Base-by-base conservation (phyloP, 2,888 invertebrate species). In the Lacanobia oleracea region DNA sequence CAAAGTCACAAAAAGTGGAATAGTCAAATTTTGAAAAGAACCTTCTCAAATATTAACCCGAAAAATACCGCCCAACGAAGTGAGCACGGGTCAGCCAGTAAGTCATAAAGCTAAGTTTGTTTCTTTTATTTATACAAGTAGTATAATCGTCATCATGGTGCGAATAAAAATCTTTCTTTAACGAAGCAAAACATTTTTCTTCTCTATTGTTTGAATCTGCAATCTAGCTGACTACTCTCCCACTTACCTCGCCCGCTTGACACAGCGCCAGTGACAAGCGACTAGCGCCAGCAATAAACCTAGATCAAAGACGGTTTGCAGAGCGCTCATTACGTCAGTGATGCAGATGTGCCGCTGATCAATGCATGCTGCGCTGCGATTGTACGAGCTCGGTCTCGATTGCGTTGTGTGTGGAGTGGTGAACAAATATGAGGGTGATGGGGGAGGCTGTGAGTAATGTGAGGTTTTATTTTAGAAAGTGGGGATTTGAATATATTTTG, bases 311-410 rank as follows among this genome's bases (percentile, higher is more conserved):
- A 37, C 67, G n/a, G 37, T 27, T 67, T 82, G 66, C 67, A 57
- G 33, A 65, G 62, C 57, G 54, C 10, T 69, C 67, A 74, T 78
- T 71, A 72, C 68, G 68, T 57, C 51, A 67, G 18, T 72, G 67
- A 67, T 67, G 79, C 71, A 78, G 70, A 74, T 81, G 64, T 67
- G 57, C 54, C 54, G 18, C 27, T 43, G 60, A 78, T 82, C 70
- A 81, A 71, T 79, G 54, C 65, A 81, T 71, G 57, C 57, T 62
- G 75, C 14, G 54, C 48, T 43, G 40, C 23, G 37, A 51, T 50
- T 72, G 79, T 67, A 18, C 48, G 57, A 43, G 40, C 14, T 40
- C n/a, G 54, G 12, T 37, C n/a, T 66, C 66, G 21, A 59, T 59
- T 54, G 66, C 53, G 63, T 8, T 62, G 51, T 51, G 18, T 56